These are phyloP conservation scores for Ichneumon xanthorius DNA, from an alignment of 2,888 invertebrate species.

Conservation along the genomic window DNA sequence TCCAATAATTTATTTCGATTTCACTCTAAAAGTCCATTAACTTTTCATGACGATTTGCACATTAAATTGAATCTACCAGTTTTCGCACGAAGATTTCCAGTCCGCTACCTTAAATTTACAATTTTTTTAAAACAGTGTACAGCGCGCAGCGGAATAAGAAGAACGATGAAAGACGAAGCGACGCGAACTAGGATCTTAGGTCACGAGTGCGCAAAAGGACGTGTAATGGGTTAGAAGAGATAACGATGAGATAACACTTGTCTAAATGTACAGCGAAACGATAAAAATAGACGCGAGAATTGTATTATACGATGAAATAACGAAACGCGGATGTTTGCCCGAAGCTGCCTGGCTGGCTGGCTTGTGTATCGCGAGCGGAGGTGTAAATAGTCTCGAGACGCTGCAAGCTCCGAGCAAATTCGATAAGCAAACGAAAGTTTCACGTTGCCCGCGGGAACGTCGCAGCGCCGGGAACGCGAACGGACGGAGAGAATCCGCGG, in stretches of 20 bases:
- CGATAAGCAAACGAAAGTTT: conserved; percentile 65
- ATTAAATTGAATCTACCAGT: too few relatives aligned
- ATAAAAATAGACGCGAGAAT: conserved; percentile 4
- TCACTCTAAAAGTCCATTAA: too few relatives aligned
- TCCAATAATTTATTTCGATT: too few relatives aligned
- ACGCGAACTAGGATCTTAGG: conserved; percentile 34
- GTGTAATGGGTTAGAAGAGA: conserved; percentile 1
- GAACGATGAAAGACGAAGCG: conserved; percentile 12
- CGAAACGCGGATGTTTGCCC: conserved; percentile 65
- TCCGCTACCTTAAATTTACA: too few relatives aligned
- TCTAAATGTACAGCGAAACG: not conserved
- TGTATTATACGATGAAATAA: conserved; percentile 47
- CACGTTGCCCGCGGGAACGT: not conserved
- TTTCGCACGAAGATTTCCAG: too few relatives aligned
- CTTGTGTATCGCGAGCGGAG: conserved; percentile 6
- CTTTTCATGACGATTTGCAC: too few relatives aligned
- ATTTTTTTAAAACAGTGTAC: too few relatives aligned
- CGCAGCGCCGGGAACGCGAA: conserved; percentile 13
- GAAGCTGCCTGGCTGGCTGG: not conserved
- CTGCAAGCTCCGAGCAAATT: conserved; percentile 58
- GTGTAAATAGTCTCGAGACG: conserved; percentile 64
- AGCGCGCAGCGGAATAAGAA: too few relatives aligned
- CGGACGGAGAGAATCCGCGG: not conserved
- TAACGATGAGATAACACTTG: conserved; percentile 42
- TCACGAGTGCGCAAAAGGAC: conserved; percentile 28